phyloP scores from a whole-genome alignment of 2,888 invertebrate species.

The Scelioninae gen. 1 region DNA sequence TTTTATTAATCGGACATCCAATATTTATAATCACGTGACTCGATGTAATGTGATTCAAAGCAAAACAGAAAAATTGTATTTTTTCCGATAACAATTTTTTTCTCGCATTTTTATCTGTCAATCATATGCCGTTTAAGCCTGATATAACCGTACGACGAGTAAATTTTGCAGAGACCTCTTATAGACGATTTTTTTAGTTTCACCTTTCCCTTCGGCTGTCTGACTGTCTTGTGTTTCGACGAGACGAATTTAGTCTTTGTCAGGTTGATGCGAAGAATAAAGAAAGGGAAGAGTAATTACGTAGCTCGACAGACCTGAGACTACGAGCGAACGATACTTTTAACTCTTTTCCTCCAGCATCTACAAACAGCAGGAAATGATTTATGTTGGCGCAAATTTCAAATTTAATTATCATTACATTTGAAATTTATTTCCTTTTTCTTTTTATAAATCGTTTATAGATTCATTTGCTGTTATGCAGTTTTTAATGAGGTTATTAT shows the following conservation, averaged over 20 bases:
- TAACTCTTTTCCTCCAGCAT: slow-evolving; percentile 52
- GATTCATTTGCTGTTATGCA: slow-evolving; percentile 28
- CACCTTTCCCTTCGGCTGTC: slow-evolving; percentile 46
- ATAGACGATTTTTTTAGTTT: slow-evolving; percentile 45
- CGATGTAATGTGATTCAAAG: no score
- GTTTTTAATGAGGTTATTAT: slow-evolving; percentile 56
- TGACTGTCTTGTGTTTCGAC: slow-evolving; percentile 64
- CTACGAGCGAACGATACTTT: slow-evolving; percentile 55
- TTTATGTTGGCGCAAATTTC: slow-evolving; percentile 57
- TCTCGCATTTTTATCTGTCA: slow-evolving; percentile 58
- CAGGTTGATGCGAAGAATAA: slow-evolving; percentile 52
- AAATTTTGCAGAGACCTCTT: slow-evolving; percentile 58
- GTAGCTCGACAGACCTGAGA: slow-evolving; percentile 49
- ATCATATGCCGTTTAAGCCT: slow-evolving; percentile 51
- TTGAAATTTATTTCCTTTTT: slow-evolving; percentile 59
- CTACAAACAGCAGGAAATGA: slow-evolving; percentile 47
- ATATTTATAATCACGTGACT: no score
- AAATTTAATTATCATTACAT: no score
- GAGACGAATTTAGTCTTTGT: slow-evolving; percentile 62
- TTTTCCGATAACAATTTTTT: slow-evolving; percentile 27
- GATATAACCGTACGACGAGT: slow-evolving; percentile 28
- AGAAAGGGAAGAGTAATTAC: slow-evolving; percentile 61
- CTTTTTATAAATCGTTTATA: slow-evolving; percentile 12
- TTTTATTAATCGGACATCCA: no score
- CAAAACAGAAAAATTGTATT: slow-evolving; percentile 3